Evolutionary conservation across 2,113 vertebrate genomes (phyloP).

Genomic region (Lagenorhynchus albirostris): DNA sequence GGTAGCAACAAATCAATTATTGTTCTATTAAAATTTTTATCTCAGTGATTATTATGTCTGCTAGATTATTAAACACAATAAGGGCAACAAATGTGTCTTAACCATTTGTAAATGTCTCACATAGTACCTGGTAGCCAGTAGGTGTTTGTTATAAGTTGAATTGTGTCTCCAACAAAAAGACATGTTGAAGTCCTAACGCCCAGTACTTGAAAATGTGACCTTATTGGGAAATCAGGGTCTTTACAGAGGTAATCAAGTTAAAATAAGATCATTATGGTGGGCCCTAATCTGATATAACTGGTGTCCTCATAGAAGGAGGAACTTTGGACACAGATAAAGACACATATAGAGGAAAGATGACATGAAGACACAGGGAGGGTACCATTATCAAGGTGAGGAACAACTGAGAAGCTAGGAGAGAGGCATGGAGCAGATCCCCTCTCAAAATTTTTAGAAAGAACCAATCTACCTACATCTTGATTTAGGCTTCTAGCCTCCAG

Average conservation of each 20-base stretch:
- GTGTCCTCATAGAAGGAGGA: neutral
- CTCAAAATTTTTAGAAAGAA: neutral
- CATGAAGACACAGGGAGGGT: neutral
- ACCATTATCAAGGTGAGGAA: neutral
- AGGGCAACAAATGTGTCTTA: neutral
- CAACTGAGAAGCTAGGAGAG: neutral
- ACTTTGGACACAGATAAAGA: neutral
- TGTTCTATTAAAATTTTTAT: neutral
- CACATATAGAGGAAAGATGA: neutral
- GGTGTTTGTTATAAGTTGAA: neutral
- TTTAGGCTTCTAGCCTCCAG: neutral
- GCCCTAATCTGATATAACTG: neutral
- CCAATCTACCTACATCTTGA: neutral
- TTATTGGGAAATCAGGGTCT: neutral
- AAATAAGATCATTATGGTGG: neutral
- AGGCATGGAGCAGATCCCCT: neutral
- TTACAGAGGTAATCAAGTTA: neutral
- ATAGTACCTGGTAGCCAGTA: too few relatives aligned
- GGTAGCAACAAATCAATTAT: neutral
- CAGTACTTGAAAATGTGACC: neutral
- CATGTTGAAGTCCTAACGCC: neutral
- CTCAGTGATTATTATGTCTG: neutral
- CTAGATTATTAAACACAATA: neutral
- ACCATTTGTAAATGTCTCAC: neutral
- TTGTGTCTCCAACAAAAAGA: neutral